These are phyloP conservation scores for Theretra japonica DNA, from an alignment of 2,888 invertebrate genomes.

Conservation along the genomic window DNA sequence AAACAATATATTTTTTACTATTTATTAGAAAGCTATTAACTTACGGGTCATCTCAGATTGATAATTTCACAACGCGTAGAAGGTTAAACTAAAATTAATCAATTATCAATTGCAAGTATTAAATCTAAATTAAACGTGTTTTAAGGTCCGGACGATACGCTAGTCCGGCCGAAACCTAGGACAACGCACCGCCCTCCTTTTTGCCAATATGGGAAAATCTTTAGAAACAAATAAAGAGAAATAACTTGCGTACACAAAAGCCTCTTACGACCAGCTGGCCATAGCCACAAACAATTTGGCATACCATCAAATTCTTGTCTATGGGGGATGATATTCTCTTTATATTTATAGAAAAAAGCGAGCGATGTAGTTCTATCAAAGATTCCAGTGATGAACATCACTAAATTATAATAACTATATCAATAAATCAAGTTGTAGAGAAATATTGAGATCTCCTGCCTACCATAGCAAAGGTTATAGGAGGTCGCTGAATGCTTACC, in stretches of 20 bases:
- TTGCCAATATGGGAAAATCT: conserved; percentile 68
- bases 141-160: conserved; percentile 80
- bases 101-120: conserved; percentile 36
- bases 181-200: conserved; percentile 82
- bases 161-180: conserved; percentile 83
- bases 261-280: conserved; percentile 59
- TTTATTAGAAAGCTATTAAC: conserved; percentile 45
- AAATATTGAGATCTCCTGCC: too few species aligned
- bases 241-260: conserved; percentile 52
- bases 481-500: too few species aligned
- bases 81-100: conserved; percentile 33
- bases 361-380: too few species aligned
- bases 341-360: too few species aligned
- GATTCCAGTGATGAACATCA: too few species aligned
- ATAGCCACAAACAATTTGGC: conserved; percentile 49
- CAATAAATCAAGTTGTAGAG: too few species aligned
- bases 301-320: not conserved
- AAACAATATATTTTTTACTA: not conserved
- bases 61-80: conserved; percentile 47
- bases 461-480: too few species aligned
- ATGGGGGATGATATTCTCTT: not conserved
- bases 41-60: conserved; percentile 78
- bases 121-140: not conserved
- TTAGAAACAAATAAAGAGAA: conserved; percentile 72
- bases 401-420: too few species aligned